Conservation (phyloP, 2,888 invertebrate species). For the Pelosia muscerda region DNA sequence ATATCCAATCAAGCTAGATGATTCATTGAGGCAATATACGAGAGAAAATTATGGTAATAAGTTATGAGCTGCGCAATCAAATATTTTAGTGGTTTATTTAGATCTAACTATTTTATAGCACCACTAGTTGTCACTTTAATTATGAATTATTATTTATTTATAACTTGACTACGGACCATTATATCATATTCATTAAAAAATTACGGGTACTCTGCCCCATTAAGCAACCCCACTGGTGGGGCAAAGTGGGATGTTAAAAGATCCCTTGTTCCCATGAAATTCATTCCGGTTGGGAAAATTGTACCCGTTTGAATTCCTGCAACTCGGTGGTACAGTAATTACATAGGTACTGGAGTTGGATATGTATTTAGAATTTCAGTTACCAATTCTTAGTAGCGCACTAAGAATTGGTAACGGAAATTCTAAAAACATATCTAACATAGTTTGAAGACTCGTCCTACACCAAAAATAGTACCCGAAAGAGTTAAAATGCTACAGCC, state of each 20-base stretch:
- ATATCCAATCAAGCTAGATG: slow-evolving; percentile 1
- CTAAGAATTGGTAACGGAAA: neutral
- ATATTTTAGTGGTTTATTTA: neutral
- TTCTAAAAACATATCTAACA: neutral
- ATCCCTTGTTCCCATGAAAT: too few species aligned
- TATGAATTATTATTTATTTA: neutral
- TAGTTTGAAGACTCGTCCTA: neutral
- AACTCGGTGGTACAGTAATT: neutral
- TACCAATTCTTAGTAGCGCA: neutral
- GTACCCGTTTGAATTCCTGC: too few species aligned
- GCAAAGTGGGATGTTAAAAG: too few species aligned
- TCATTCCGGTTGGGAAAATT: too few species aligned
- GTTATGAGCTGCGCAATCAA: neutral
- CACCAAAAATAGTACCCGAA: neutral
- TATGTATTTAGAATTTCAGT: neutral
- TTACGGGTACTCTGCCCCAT: too few species aligned
- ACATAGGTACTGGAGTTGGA: neutral
- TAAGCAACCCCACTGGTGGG: too few species aligned
- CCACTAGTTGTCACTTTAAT: neutral
- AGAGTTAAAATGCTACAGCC: neutral
- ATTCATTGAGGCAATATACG: neutral
- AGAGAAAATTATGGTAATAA: neutral
- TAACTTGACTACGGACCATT: neutral
- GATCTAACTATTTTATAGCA: neutral
- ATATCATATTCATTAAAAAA: neutral